Evolutionary conservation across 2,888 invertebrate genomes (phyloP).

Genomic region (Lymantria monacha): DNA sequence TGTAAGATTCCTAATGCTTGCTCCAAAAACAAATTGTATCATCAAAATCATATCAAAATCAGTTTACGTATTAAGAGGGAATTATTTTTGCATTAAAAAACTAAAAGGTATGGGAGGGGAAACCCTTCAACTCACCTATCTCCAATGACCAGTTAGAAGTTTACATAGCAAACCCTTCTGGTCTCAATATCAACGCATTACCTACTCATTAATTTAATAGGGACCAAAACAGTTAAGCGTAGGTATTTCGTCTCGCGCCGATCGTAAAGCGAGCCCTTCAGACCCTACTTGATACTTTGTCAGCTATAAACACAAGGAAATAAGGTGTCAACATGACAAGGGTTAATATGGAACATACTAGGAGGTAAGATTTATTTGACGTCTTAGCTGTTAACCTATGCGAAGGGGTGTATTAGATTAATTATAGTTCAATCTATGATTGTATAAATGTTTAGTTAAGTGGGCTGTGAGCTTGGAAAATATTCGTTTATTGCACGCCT

Average conservation of each 20-base stretch:
- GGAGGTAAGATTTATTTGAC: constrained; percentile 26
- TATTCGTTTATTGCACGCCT: too few relatives aligned
- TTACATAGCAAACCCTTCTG: not conserved
- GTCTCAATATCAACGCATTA: constrained; percentile 8
- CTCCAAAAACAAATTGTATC: too few relatives aligned
- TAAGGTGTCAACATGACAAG: constrained; percentile 38
- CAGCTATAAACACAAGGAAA: constrained; percentile 36
- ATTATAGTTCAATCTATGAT: not conserved
- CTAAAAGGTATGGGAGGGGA: not conserved
- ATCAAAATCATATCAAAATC: too few relatives aligned
- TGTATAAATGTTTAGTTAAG: too few relatives aligned
- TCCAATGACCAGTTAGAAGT: not conserved
- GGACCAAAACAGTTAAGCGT: constrained; percentile 21
- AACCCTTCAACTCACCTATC: not conserved
- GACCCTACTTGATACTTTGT: constrained; percentile 33
- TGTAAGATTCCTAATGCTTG: too few relatives aligned
- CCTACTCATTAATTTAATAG: constrained; percentile 19
- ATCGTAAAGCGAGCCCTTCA: constrained; percentile 29
- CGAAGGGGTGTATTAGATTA: constrained; percentile 14
- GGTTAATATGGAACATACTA: constrained; percentile 26
- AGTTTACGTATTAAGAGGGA: too few relatives aligned
- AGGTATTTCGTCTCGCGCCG: constrained; percentile 15
- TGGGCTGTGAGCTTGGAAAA: too few relatives aligned
- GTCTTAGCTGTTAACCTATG: constrained; percentile 4
- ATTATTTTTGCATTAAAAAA: not conserved